Evolutionary conservation across 2,888 invertebrate genomes (phyloP), one percentile per base, ranked within the genome.

Genomic region (Drepana falcataria): DNA sequence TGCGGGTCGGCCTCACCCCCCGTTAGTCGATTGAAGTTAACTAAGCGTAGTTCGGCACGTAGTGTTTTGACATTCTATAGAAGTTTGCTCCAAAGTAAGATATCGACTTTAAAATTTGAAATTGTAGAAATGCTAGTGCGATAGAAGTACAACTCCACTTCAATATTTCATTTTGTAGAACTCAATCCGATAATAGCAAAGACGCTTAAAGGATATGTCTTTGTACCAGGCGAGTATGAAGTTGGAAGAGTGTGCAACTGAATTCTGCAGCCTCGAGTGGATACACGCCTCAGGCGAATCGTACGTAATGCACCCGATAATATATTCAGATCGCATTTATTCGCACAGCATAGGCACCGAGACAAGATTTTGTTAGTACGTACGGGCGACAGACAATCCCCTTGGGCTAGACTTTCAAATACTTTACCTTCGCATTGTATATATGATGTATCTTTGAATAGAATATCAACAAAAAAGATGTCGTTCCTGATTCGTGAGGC

Each of bases 311-410:
- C 81, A 79, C 79, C 77, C 81, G 85, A 85, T 87, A 87, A 88
- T 87, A 87, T 85, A 88, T 89, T 88, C 88, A 73, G 79, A 87
- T 87, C 80, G 83, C 81, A 87, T 89, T 85, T 87, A 85, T 87
- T 84, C 82, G 72, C 66, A 67, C 73, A 81, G 76, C 77, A 83
- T 85, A 82, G 83, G 80, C 79, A 80, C 67, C 77, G 83, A 82
- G 87, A 89, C 85, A 80, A 83, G 86, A 81, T 84, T 86, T 80
- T 79, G 82, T 80, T 81, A 74, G 76, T 71, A 64, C 68, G 76
- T 71, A 64, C 68, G 68, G 68, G 71, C 73, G 79, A 81, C 51
- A 51, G 78, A 81, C 82, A 80, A 80, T 84, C 75, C 81, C 77
- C 75, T 60, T 68, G 73, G 77, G 82, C 76, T 73, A 77, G 69